Base-by-base conservation (phyloP, 2,113 vertebrate species). In the Thinocorus orbignyianus region DNA sequence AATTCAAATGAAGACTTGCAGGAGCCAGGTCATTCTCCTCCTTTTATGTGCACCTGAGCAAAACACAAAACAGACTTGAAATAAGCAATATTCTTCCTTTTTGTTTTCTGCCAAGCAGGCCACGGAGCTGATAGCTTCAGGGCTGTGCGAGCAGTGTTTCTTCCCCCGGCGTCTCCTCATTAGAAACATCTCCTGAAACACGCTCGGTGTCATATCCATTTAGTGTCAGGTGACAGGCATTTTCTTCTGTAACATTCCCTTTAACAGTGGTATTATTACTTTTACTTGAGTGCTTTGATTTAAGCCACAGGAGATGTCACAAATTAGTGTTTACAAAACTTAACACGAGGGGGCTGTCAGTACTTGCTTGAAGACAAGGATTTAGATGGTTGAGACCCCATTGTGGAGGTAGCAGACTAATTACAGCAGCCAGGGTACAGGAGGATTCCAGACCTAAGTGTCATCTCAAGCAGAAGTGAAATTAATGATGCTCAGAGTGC, bases 321-420 rank as follows among this genome's bases (percentile, higher is more conserved):
- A 94, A 96, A 97, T 97, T 94, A 96, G 88, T 96, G 95, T 96
- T 97, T 93, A 95, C 93, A 94, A 93, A 97, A 96, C 96, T 93
- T 96, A 97, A 97, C 95, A 95, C 86, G 91, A 96, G 96, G 93
- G 90, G 96, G 96, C 92, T 97, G 96, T 97, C 96, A 97, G 93
- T 86, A 94, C 95, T 94, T 94, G 92, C 93, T 89, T 17, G 69
- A 86, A 86, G 96, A 92, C 41, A 26, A 78, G 80, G 91, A 76
- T 87, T 91, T 49, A 54, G 86, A 86, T 4, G 0, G 88, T 33
- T 81, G 95, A 95, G 96, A 96, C 95, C 95, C 95, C 96, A 76
- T 9, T 23, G 73, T 8, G 4, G 88, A 91, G 90, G 92, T 1
- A 79, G 76, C 74, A 90, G 79, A 80, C 68, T 93, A 89, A 92